phyloP scores from a whole-genome alignment of 2,797 vertebrate genomes.

The Dipus sagitta region DNA sequence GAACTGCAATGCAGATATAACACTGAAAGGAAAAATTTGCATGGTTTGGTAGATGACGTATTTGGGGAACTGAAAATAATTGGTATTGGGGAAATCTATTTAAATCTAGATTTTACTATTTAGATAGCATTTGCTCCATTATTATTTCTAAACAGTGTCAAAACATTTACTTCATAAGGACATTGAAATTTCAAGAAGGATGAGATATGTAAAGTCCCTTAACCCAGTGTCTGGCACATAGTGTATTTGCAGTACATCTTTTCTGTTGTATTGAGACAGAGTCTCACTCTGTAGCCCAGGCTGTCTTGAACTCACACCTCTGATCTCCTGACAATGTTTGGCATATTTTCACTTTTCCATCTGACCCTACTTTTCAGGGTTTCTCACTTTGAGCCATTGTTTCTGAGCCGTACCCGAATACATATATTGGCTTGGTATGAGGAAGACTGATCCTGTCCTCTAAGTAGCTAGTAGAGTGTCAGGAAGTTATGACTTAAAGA shows the following conservation, averaged over 20 bases:
- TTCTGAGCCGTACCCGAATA: background rate
- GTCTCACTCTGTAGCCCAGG: too few species aligned
- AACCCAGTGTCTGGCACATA: background rate
- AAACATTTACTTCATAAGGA: background rate
- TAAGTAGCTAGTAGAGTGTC: slow-evolving; percentile 5
- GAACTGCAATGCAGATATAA: background rate
- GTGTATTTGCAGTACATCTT: background rate
- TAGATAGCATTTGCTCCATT: background rate
- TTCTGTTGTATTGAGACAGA: too few species aligned
- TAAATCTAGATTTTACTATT: slow-evolving; percentile 28
- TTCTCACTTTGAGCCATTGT: background rate
- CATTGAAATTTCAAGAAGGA: slow-evolving; percentile 11
- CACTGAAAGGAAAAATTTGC: slow-evolving; percentile 45
- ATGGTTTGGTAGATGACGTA: background rate
- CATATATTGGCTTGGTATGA: background rate
- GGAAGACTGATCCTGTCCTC: background rate
- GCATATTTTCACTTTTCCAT: background rate
- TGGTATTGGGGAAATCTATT: background rate
- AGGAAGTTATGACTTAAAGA: slow-evolving; percentile 10
- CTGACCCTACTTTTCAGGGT: background rate
- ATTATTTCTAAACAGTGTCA: slow-evolving; percentile 44
- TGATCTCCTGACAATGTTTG: background rate
- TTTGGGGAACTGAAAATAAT: background rate
- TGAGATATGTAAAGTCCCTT: background rate
- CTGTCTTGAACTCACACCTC: background rate